Evolutionary conservation across 2,797 vertebrate genomes (phyloP).

Genomic region (Eulemur mongoz): DNA sequence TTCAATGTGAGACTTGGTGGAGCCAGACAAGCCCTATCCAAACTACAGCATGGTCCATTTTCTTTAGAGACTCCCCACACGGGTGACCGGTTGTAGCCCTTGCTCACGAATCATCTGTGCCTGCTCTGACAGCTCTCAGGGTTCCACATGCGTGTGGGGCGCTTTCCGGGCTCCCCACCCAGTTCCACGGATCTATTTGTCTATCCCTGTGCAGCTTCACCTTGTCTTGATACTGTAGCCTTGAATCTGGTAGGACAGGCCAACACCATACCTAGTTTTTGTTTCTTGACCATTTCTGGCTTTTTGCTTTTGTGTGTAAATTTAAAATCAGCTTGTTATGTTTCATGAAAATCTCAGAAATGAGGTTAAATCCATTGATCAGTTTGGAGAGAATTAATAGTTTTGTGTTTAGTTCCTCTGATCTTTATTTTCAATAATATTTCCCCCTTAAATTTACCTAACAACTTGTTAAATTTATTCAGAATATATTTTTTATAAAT

Average conservation of each 20-base stretch:
- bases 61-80: too few relatives aligned
- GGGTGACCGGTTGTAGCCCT: background rate
- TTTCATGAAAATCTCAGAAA: background rate
- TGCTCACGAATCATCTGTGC: background rate
- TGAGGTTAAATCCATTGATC: background rate
- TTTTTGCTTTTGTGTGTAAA: background rate
- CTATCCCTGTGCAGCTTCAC: too few relatives aligned
- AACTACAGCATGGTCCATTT: too few relatives aligned
- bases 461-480: background rate
- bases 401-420: background rate
- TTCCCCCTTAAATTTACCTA: background rate
- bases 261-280: background rate
- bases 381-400: background rate
- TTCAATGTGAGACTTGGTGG: too few relatives aligned
- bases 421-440: background rate
- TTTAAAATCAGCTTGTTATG: background rate
- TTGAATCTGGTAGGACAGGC: background rate
- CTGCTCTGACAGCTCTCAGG: background rate
- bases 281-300: background rate
- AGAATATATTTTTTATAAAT: background rate
- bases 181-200: too few relatives aligned
- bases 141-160: too few relatives aligned
- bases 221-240: background rate
- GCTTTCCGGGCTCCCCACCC: too few relatives aligned
- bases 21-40: too few relatives aligned